Base-by-base conservation (phyloP, 2,888 invertebrate species). In the Schrankia costaestrigalis region DNA sequence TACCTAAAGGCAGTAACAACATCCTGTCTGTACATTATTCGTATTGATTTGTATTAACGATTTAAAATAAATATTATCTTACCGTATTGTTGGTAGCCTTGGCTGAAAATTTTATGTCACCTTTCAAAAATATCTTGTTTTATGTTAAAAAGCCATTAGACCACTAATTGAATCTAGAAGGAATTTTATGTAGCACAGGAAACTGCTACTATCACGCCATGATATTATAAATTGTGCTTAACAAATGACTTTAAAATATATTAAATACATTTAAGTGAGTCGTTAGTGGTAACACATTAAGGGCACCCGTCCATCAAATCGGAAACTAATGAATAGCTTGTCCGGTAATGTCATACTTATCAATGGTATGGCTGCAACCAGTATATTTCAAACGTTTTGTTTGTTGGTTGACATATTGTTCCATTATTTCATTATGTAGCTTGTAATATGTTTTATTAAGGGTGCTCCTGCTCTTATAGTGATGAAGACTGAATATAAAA, bases 261-360 rank as follows among this genome's bases (percentile, higher is more conserved):
- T 34, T 19, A 45, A 48, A 48, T n/a, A 27, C 26, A 33, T 48
- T 40, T 31, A 36, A 11, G 1, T 25, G 24, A 8, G 26, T 38
- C 51, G 23, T 53, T 46, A 46, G 35, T 31, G 28, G 32, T 48
- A 46, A 35, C 35, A 14, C 48, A 52, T 52, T 52, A 46, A 53
- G 49, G 48, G 34, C 53, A 40, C 25, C 42, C 53, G 52, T 48
- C 45, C 23, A 36, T 53, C 49, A 53, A 38, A 37, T 27, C 37
- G 29, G 42, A 40, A 46, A 45, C 38, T 40, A 52, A 52, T 52
- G 41, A 31, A 33, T 34, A 19, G 21, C 30, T 41, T 28, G 28
- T 24, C 21, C 47, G 35, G 36, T 38, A 37, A 31, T 35, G 25
- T 33, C 28, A 42, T 53, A 45, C 34, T 45, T 48, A 42, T 46